Percentiles rank a stretch among this genome's conserved stretches.
phyloP scores from a whole-genome alignment of 2,113 vertebrate genomes.

The Carettochelys insculpta region DNA sequence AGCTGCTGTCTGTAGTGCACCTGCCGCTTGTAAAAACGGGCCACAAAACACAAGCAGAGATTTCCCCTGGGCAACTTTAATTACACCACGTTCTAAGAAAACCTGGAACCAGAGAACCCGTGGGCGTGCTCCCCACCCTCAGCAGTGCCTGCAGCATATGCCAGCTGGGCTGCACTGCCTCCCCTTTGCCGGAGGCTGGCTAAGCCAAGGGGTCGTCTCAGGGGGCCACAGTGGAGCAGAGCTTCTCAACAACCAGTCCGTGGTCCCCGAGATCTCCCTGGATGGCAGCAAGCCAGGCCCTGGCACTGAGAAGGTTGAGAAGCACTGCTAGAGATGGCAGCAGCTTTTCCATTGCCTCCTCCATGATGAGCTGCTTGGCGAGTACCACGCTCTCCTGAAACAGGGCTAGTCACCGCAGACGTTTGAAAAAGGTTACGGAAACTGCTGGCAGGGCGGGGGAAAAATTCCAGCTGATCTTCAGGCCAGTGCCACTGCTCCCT shows the following conservation, averaged over 20 bases:
- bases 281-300: too few species aligned
- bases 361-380: not conserved
- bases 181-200: not conserved
- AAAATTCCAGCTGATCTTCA: not conserved
- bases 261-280: too few species aligned
- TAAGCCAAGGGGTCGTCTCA: not conserved
- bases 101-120: too few species aligned
- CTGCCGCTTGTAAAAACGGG: not conserved
- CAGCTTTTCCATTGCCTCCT: not conserved
- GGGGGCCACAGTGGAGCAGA: not conserved
- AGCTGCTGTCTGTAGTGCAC: not conserved
- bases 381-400: not conserved
- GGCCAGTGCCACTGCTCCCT: not conserved
- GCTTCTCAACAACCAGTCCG: too few species aligned
- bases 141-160: not conserved
- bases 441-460: not conserved
- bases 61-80: too few species aligned
- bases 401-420: not conserved
- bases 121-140: not conserved
- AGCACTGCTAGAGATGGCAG: not conserved
- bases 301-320: too few species aligned
- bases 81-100: too few species aligned
- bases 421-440: not conserved
- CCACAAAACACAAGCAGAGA: too few species aligned
- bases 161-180: not conserved